Evolutionary conservation across 2,797 vertebrate species (phyloP).

Genomic region (Sebastes minor): DNA sequence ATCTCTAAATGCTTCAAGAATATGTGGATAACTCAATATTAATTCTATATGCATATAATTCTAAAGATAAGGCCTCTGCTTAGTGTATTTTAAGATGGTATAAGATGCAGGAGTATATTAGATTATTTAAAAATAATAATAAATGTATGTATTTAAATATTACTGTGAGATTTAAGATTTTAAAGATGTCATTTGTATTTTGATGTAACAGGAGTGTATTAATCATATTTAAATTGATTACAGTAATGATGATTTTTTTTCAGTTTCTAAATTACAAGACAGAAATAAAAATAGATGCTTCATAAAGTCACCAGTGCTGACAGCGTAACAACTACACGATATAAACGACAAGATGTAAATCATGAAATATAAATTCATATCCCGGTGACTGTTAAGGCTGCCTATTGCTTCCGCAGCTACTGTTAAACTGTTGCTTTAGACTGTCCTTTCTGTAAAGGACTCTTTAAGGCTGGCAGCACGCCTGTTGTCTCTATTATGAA

Average conservation of each 20-base stretch:
- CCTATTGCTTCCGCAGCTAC: conserved; percentile 21
- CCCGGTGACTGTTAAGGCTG: conserved; percentile 1
- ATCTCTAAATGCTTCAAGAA: background rate
- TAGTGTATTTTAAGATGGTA: background rate
- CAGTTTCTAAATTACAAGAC: background rate
- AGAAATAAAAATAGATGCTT: background rate
- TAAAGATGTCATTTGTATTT: background rate
- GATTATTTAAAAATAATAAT: background rate
- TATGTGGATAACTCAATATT: background rate
- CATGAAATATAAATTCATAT: conserved; percentile 8
- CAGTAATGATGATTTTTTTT: background rate
- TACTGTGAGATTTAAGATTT: background rate
- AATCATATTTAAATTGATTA: background rate
- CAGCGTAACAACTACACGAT: background rate
- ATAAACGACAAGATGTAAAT: conserved; percentile 7
- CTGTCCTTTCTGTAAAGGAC: conserved; percentile 68
- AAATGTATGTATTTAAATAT: background rate
- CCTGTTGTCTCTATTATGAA: conserved; percentile 49
- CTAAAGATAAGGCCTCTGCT: background rate
- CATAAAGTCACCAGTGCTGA: background rate
- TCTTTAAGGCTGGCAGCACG: conserved; percentile 49
- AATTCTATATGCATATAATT: background rate
- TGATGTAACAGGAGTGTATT: background rate
- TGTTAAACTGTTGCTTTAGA: conserved; percentile 73
- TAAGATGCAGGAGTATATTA: background rate